Base-by-base conservation (phyloP, 2,888 invertebrate genomes). In the Agrotis puta region DNA sequence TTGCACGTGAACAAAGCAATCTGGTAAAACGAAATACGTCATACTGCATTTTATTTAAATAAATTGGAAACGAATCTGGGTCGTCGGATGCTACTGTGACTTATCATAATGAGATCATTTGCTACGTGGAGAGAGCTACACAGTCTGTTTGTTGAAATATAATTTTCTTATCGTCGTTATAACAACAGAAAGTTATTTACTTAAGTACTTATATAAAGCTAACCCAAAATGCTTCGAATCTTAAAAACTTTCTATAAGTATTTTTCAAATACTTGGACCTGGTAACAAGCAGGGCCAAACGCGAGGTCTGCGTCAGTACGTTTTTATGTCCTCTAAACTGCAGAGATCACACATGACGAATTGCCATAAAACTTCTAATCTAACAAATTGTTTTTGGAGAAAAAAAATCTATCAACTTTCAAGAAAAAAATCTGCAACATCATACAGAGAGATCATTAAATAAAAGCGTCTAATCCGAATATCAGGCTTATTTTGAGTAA, bases 11-110 rank as follows among this genome's bases (percentile, higher is more conserved):
- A 57, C 51, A 72, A 72, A 51, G 74, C n/a, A 48, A 45, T 70
- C 64, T 63, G 27, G 45, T 27, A 27, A 63, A 63, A 13, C 64
- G 64, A 59, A 58, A 48, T 20, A 58, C 56, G 57, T 68, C 59
- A 81, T 53, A 62, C 45, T 66, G 74, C 14, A 80, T 74, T 74
- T 67, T 56, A 79, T 82, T 80, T 65, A 62, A 80, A 79, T 78
- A 74, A 80, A 80, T 74, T 74, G 51, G 43, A 67, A 64, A n/a
- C 13, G 47, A 66, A 82, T 78, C 59, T 82, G 22, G 79, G 82
- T 70, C 79, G 59, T 78, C 64, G 78, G 66, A 77, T 72, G 72
- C 50, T 48, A 65, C 62, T 58, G 72, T 50, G 54, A 72, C 53
- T 67, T 81, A 71, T 71, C 81, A 11, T 45, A 70, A 66, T 45